phyloP scores from a whole-genome alignment of 2,797 vertebrate species.

The Rallus crepitans region DNA sequence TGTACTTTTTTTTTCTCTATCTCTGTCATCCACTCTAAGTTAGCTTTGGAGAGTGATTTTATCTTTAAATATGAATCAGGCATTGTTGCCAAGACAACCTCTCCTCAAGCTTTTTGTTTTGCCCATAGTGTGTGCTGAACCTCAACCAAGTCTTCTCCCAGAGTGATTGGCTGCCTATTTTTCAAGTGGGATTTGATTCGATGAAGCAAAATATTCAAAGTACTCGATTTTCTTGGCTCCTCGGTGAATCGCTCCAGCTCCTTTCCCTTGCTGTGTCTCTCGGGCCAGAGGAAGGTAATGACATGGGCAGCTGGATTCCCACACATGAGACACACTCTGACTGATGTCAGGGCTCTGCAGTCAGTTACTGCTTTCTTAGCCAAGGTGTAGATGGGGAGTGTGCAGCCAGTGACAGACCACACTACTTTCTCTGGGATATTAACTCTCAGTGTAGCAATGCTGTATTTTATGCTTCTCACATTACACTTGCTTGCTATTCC shows the following conservation, averaged over 20 bases:
- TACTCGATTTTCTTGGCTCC: neutral
- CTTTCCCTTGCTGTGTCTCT: neutral
- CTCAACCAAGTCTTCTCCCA: neutral
- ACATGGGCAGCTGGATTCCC: neutral
- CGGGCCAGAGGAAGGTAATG: neutral
- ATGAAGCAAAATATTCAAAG: neutral
- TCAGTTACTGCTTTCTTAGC: neutral
- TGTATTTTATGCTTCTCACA: neutral
- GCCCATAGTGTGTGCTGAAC: neutral
- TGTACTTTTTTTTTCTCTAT: neutral
- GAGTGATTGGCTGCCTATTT: neutral
- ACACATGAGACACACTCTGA: neutral
- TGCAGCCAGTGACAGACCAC: neutral
- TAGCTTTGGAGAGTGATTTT: slow-evolving; percentile 26
- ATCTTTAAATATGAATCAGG: slow-evolving; percentile 47
- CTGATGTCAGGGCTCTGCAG: neutral
- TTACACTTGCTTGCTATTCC: neutral
- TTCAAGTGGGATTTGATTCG: neutral
- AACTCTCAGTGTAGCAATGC: neutral
- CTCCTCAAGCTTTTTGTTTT: neutral
- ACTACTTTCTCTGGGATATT: neutral
- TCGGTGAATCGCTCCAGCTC: neutral
- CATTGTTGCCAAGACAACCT: slow-evolving; percentile 40
- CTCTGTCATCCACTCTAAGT: neutral
- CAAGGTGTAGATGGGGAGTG: neutral